Evolutionary conservation across 2,113 vertebrate genomes (phyloP).

Genomic region (Pollimyrus isidori): DNA sequence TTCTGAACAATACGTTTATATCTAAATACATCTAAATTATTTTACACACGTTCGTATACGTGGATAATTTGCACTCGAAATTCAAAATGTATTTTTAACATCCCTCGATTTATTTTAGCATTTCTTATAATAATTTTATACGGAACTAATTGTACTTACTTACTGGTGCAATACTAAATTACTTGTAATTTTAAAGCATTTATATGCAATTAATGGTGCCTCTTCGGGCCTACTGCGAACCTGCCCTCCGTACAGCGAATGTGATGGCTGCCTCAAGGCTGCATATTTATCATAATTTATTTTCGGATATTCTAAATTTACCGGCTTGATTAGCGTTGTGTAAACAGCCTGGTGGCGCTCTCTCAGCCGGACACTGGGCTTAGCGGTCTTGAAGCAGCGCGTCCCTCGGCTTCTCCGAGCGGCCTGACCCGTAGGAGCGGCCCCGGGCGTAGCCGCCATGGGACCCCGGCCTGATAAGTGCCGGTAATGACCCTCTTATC

Average conservation of each 20-base stretch:
- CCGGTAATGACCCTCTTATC: conserved; percentile 64
- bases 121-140: neutral
- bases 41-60: neutral
- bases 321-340: conserved; percentile 69
- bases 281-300: conserved; percentile 77
- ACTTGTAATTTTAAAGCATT: conserved; percentile 4
- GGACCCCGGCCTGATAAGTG: conserved; percentile 24
- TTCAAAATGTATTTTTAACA: neutral
- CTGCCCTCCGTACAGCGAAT: conserved; percentile 53
- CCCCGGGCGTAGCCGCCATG: neutral
- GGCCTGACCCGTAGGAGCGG: conserved; percentile 31
- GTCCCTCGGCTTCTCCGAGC: conserved; percentile 54
- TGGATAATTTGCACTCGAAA: neutral
- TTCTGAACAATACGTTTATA: neutral
- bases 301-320: conserved; percentile 71
- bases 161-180: neutral
- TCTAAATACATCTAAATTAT: neutral
- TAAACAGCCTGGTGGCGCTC: conserved; percentile 66
- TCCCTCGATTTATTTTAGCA: neutral
- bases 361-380: conserved; percentile 45
- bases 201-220: neutral
- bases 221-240: neutral
- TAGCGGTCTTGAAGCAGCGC: conserved; percentile 52
- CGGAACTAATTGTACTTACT: neutral
- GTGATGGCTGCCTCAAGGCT: conserved; percentile 62